These are phyloP conservation scores for Podarcis raffonei DNA, from an alignment of 2,113 vertebrate species.

Conservation along the genomic window DNA sequence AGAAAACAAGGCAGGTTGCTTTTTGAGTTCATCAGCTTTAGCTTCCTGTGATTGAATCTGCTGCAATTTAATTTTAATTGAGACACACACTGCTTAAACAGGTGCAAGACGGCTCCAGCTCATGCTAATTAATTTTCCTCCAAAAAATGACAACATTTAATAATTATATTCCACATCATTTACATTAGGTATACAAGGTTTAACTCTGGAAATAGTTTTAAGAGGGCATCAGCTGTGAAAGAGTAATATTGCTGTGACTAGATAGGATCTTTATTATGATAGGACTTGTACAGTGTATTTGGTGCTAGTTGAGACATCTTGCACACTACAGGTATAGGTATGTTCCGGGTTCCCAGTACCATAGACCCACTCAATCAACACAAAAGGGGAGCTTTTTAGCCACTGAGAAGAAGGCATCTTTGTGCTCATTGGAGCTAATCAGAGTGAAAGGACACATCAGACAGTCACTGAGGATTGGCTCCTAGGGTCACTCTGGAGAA, in stretches of 20 bases:
- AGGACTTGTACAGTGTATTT: slow-evolving; percentile 30
- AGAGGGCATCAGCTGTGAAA: slow-evolving; percentile 51
- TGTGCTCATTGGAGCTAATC: too few relatives aligned
- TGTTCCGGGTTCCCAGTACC: neutral
- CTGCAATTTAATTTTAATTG: slow-evolving; percentile 83
- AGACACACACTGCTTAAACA: slow-evolving; percentile 77
- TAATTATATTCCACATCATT: slow-evolving; percentile 71
- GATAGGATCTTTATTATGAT: neutral
- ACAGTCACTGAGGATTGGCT: too few relatives aligned
- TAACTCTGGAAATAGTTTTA: slow-evolving; percentile 61
- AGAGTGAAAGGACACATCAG: too few relatives aligned
- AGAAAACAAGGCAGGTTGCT: slow-evolving; percentile 51
- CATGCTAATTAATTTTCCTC: slow-evolving; percentile 82
- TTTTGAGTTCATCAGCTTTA: slow-evolving; percentile 64
- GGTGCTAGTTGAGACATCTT: neutral
- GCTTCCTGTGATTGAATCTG: slow-evolving; percentile 75
- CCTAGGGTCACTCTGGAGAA: too few relatives aligned
- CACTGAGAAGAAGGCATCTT: too few relatives aligned
- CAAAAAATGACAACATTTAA: slow-evolving; percentile 78
- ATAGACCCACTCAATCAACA: too few relatives aligned
- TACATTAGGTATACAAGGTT: slow-evolving; percentile 64
- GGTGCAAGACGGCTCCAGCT: slow-evolving; percentile 77
- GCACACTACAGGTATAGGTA: neutral
- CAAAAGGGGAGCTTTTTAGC: too few relatives aligned
- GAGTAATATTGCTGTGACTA: slow-evolving; percentile 42